Evolutionary conservation across 2,888 invertebrate genomes (phyloP).

Genomic region (Stictocephala bisonia): DNA sequence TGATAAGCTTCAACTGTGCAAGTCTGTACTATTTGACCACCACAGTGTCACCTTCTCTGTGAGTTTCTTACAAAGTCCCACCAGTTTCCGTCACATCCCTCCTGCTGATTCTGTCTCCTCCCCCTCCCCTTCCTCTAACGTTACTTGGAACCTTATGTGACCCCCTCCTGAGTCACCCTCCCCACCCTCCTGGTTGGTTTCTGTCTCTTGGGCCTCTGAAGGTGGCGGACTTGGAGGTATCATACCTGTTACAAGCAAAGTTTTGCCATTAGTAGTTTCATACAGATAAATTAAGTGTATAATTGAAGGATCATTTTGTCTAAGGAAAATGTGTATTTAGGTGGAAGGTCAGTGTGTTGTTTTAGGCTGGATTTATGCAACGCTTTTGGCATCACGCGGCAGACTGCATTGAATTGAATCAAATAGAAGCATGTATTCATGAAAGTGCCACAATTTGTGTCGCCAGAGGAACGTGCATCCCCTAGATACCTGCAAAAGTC

Average conservation of each 20-base stretch:
- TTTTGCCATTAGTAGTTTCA: not conserved
- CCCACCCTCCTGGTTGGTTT: slow-evolving; percentile 69
- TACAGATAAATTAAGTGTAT: not conserved
- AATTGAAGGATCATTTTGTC: slow-evolving; percentile 70
- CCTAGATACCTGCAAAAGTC: too few relatives aligned
- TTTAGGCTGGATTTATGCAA: too few relatives aligned
- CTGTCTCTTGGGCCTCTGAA: slow-evolving; percentile 67
- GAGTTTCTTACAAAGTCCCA: slow-evolving; percentile 90
- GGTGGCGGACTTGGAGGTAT: slow-evolving; percentile 94
- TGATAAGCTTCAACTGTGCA: slow-evolving; percentile 39
- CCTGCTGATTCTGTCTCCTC: slow-evolving; percentile 66
- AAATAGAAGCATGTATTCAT: too few relatives aligned
- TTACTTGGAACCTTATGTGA: slow-evolving; percentile 68
- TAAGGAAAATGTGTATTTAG: too few relatives aligned
- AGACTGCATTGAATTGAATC: too few relatives aligned
- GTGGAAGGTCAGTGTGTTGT: too few relatives aligned
- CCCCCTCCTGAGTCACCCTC: slow-evolving; percentile 58
- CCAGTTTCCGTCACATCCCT: slow-evolving; percentile 95
- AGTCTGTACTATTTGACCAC: slow-evolving; percentile 72
- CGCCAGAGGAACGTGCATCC: too few relatives aligned
- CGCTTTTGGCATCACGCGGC: too few relatives aligned
- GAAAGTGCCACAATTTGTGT: too few relatives aligned
- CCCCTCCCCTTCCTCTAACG: slow-evolving; percentile 85
- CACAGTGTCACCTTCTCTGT: slow-evolving; percentile 90
- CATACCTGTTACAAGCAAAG: slow-evolving; percentile 69